Evolutionary conservation across 2,113 vertebrate species (phyloP), one percentile per base, ranked within the genome.

Genomic region (Callipepla squamata): DNA sequence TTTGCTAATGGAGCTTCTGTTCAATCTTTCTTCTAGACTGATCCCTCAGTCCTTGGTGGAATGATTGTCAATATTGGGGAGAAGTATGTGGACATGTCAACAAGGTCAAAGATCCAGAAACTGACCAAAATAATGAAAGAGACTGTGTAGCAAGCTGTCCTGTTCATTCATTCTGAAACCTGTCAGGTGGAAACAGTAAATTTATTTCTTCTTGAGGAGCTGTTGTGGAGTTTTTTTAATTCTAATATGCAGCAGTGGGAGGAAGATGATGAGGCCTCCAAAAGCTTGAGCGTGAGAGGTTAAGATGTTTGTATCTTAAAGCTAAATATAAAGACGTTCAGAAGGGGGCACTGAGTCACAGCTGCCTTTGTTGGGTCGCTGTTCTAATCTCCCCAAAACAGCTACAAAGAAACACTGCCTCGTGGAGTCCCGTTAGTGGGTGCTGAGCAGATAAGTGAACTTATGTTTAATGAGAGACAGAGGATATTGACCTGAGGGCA

Each of bases 1-100:
- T 51, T 20, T 85, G 18, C 47, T 55, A 15, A 83, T 36, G 0
- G 3, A 57, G 3, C 45, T 84, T 30, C 13, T 92, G n/a, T 70
- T 66, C 21, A 7, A 12, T 78, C 16, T 75, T 95, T 70, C 42
- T 58, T 85, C 70, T 50, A 99, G 99, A 97, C 95, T 17, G 99
- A 99, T 74, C 93, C 99, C 0, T 95, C 98, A 0, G 98, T 99
- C 95, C 98, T 99, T 76, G 99, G 99, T 28, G 99, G 99, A 69
- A 99, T 99, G 99, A 98, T 99, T 50, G 98, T 99, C 97, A 99
- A 99, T 20, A 98, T 99, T 28, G 99, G 99, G 44, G 99, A 99
- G 95, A 99, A 98, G 81, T 99, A 99, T 0, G 98, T 98, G 57
- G 99, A 99, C 94, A 99, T 99, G 99, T 99, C 99, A 36, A 98